phyloP scores from a whole-genome alignment of 2,113 vertebrate genomes.

The Pristiophorus japonicus region DNA sequence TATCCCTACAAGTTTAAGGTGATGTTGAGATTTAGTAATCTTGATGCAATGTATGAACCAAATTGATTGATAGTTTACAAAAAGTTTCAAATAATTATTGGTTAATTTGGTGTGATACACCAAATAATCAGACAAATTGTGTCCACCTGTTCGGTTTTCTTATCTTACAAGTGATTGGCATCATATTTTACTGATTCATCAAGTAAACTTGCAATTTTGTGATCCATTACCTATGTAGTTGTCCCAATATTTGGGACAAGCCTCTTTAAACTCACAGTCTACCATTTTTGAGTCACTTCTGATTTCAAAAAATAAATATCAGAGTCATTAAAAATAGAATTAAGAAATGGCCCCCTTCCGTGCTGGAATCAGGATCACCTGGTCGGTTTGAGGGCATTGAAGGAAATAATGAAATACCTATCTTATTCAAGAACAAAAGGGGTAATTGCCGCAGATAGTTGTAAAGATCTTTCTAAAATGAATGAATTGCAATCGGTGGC shows the following conservation, averaged over 20 bases:
- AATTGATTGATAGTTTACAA: neutral
- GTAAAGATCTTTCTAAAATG: no score
- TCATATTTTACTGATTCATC: neutral
- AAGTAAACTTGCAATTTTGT: neutral
- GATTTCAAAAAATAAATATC: neutral
- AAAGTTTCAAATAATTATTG: neutral
- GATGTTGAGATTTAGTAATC: neutral
- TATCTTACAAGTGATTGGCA: neutral
- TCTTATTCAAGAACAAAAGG: neutral
- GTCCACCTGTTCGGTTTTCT: no score
- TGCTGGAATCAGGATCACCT: neutral
- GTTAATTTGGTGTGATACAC: neutral
- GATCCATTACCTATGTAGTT: neutral
- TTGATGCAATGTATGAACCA: neutral
- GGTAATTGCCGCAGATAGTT: neutral
- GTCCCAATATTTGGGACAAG: neutral
- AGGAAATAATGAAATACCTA: neutral
- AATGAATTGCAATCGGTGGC: no score
- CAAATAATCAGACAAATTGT: neutral
- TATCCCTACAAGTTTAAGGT: neutral
- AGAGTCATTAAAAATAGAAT: neutral
- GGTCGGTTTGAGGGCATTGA: neutral
- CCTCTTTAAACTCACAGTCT: neutral
- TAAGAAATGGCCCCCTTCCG: no score
- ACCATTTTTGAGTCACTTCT: neutral